Evolutionary conservation across 1,140 invertebrate genomes (phyloP).

Genomic region (Archegozetes longisetosus): DNA sequence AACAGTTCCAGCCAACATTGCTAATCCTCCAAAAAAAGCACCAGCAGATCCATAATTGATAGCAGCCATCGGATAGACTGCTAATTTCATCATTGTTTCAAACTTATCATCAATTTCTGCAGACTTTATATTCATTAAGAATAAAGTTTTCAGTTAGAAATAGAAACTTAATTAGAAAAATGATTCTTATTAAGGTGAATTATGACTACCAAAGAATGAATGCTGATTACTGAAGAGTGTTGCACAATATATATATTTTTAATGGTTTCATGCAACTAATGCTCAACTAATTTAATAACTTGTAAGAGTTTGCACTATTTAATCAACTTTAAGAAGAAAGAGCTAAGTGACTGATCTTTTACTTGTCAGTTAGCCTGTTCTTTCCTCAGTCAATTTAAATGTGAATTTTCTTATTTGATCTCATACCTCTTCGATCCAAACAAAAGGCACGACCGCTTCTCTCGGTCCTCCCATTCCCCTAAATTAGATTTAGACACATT

Average conservation of each 20-base stretch:
- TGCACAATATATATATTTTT: too few species aligned
- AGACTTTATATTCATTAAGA: not conserved
- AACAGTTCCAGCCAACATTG: not conserved
- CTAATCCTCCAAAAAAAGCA: not conserved
- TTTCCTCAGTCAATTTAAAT: too few species aligned
- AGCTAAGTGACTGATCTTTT: too few species aligned
- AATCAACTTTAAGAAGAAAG: too few species aligned
- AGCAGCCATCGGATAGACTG: slow-evolving; percentile 14
- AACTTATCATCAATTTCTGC: not conserved
- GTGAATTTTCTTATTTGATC: too few species aligned
- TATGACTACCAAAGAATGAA: not conserved
- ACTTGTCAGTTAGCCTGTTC: too few species aligned
- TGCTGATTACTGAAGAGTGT: not conserved
- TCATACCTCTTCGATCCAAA: slow-evolving; percentile 11
- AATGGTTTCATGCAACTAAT: too few species aligned
- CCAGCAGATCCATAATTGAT: not conserved
- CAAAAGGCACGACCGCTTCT: not conserved
- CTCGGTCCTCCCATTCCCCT: not conserved
- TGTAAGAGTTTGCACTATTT: too few species aligned
- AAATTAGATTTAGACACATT: not conserved
- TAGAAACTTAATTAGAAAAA: too few species aligned
- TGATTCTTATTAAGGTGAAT: not conserved
- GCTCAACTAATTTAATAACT: too few species aligned
- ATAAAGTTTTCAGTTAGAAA: not conserved
- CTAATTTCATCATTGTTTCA: not conserved